These are phyloP conservation scores for Platyrinchus mystaceus DNA, from an alignment of 2,797 vertebrate genomes.

Conservation along the genomic window DNA sequence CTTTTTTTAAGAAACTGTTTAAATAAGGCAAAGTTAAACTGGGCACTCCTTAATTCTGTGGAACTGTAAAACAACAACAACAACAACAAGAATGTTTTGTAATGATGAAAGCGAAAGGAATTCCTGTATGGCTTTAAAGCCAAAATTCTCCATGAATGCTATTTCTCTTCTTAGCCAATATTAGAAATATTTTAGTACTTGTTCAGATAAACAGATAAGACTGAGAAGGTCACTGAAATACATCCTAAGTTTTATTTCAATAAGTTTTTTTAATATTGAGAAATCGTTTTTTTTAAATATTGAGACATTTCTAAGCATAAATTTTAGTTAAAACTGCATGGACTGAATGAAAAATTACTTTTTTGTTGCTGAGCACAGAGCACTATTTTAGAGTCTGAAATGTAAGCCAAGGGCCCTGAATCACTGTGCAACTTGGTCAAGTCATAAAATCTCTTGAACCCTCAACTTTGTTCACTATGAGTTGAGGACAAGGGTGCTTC, in stretches of 20 bases:
- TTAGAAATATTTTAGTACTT: background rate
- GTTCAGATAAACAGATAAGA: background rate
- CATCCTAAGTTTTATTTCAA: background rate
- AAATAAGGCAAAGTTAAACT: background rate
- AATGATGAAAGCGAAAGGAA: background rate
- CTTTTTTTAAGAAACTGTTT: background rate
- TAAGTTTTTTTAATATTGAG: background rate
- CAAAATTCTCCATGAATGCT: background rate
- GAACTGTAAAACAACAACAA: background rate
- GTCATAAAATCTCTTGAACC: background rate
- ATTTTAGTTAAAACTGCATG: background rate
- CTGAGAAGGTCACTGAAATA: background rate
- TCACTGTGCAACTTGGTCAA: background rate
- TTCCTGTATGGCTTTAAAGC: background rate
- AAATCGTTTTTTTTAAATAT: background rate
- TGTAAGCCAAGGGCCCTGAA: background rate
- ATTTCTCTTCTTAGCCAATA: background rate
- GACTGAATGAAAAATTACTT: background rate
- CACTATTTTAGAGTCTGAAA: background rate
- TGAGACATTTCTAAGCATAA: background rate
- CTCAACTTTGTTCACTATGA: background rate
- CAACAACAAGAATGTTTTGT: background rate
- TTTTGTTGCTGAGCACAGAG: background rate
- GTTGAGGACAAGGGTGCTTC: background rate
- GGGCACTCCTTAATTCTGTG: background rate